Percentiles rank a stretch among this genome's conserved stretches.
phyloP scores from a whole-genome alignment of 1,140 invertebrate species.

The Pogonognathellus flavescens region DNA sequence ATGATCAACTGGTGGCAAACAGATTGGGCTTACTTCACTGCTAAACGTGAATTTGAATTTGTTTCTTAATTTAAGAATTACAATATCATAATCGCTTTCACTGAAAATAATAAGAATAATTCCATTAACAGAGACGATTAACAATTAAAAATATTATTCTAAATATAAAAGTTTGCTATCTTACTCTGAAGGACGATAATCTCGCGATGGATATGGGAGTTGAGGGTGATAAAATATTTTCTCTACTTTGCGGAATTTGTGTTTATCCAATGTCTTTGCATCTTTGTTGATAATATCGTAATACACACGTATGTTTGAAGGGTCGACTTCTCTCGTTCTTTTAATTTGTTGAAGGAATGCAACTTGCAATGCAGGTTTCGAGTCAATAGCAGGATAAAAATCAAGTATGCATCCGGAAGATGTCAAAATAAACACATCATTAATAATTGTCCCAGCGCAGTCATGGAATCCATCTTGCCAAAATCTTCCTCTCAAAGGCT shows the following conservation, averaged over 20 bases:
- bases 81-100: conserved; percentile 8
- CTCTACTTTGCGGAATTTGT: background rate
- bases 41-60: background rate
- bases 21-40: background rate
- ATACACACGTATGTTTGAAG: background rate
- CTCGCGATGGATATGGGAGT: background rate
- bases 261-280: background rate
- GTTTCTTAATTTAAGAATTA: background rate
- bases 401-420: conserved; percentile 14
- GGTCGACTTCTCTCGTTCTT: background rate
- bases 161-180: background rate
- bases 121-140: background rate
- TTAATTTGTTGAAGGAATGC: background rate
- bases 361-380: background rate
- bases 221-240: conserved; percentile 10
- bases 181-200: background rate
- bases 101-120: too few species aligned
- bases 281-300: background rate
- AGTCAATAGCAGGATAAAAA: conserved; percentile 3
- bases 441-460: background rate
- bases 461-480: background rate
- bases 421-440: background rate
- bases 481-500: background rate
- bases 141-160: background rate
- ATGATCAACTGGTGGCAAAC: background rate